Conservation (phyloP, 2,797 vertebrate species). For the Melanotaenia trifasciata region DNA sequence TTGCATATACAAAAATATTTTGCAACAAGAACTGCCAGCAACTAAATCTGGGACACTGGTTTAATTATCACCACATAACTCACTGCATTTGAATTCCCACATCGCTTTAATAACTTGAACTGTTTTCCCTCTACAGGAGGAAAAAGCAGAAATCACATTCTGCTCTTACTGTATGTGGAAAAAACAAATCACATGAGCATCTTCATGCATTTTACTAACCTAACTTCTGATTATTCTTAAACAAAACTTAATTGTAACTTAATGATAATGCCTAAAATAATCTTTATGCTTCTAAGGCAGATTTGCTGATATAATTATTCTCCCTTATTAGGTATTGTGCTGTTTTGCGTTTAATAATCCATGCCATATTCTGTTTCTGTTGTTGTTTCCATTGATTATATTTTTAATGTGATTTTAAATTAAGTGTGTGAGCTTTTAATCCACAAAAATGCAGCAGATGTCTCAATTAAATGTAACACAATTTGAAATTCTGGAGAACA, state of each 20-base stretch:
- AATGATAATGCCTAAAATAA: not conserved
- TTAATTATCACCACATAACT: slow-evolving; percentile 63
- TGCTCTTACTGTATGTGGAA: not conserved
- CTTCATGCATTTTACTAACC: slow-evolving; percentile 2
- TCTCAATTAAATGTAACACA: not conserved
- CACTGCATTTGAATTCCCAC: slow-evolving; percentile 43
- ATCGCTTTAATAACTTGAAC: slow-evolving; percentile 18
- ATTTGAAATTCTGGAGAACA: not conserved
- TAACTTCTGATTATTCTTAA: not conserved
- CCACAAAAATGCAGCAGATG: not conserved
- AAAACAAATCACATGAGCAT: slow-evolving; percentile 11
- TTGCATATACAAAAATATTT: slow-evolving; percentile 78
- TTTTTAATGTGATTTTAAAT: not conserved
- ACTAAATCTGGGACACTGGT: slow-evolving; percentile 71
- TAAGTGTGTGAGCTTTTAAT: not conserved
- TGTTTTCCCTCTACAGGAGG: slow-evolving; percentile 16
- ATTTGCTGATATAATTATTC: not conserved
- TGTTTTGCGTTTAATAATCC: not conserved
- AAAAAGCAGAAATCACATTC: slow-evolving; percentile 24
- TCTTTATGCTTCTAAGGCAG: not conserved
- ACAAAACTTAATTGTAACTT: slow-evolving; percentile 8
- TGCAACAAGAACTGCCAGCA: slow-evolving; percentile 55
- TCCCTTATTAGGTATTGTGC: not conserved
- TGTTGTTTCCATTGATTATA: not conserved
- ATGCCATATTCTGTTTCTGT: not conserved